Base-by-base conservation (phyloP, 2,113 vertebrate species). In the Myocastor coypus region DNA sequence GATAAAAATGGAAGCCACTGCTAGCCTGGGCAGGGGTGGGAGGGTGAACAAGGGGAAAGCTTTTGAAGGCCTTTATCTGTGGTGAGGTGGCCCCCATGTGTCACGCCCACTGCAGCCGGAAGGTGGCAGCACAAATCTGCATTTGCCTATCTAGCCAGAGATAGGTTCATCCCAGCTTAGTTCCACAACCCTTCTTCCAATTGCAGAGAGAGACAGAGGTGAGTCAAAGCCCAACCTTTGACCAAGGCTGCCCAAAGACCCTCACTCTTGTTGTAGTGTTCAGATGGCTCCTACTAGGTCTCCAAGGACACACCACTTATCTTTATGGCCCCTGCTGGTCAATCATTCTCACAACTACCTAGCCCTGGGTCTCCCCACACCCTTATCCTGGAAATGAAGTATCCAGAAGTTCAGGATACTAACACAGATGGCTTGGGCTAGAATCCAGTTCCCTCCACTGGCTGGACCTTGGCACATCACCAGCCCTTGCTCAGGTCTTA, bases 91-190 rank as follows among this genome's bases (percentile, higher is more conserved):
- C 64, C 12, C 26, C 69, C 16, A 4, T 24, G 9, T 68, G 82
- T 69, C 61, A 93, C 95, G 8, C 12, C 61, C 0, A 0, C 2
- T 63, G 3, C 0, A 20, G 91, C 92, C 97, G 3, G 52, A 0
- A 87, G 96, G 92, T 97, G 97, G 97, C 97, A 97, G 96, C 78
- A 96, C 19, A 71, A 75, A 87, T 90, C 57, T 50, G 88, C 84
- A 88, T 83, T 95, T 87, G 90, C 92, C n/a, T 1, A 2, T 64
- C 22, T 92, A 88, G 28, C 28, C n/a, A 0, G 6, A 55, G 20
- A 30, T 32, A 16, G 4, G 19, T 4, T 37, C 16, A 34, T 12
- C 28, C 30, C 10, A 46, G 57, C 42, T 19, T 32, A 82, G 6
- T 59, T 77, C 77, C 81, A 42, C 3, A 73, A n/a, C 11, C 8